A percentile compares a stretch with the other conserved stretches of the same genome.
phyloP scores from a whole-genome alignment of 1,140 invertebrate species.

The Pseudomyrmex cubaensis region DNA sequence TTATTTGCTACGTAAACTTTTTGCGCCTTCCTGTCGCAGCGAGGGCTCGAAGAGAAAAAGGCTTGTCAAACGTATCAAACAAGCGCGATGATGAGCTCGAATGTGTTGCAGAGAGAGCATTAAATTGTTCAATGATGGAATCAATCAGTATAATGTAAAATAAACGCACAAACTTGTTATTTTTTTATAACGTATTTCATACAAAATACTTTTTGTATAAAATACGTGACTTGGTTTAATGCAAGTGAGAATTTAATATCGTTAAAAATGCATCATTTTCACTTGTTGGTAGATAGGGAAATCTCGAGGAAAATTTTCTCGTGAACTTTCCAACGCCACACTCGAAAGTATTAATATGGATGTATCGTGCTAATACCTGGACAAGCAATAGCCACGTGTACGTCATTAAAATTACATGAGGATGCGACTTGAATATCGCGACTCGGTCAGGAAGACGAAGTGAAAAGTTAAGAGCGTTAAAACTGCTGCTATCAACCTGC shows the following conservation, averaged over 20 bases:
- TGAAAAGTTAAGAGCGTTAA: conserved; percentile 74
- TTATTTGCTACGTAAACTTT: conserved; percentile 57
- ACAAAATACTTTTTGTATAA: too few species aligned
- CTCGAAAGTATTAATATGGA: conserved; percentile 65
- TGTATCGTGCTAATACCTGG: conserved; percentile 49
- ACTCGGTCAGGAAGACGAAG: conserved; percentile 58
- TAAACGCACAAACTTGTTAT: not conserved
- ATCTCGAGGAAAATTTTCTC: conserved; percentile 49
- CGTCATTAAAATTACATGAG: conserved; percentile 79
- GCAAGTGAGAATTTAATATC: conserved; percentile 24
- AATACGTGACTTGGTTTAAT: not conserved
- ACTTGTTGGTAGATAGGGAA: conserved; percentile 15
- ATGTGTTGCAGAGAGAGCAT: conserved; percentile 30
- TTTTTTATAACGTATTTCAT: too few species aligned
- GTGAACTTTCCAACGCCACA: conserved; percentile 56
- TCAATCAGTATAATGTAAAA: not conserved
- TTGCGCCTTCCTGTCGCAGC: conserved; percentile 30
- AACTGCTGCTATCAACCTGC: conserved; percentile 69
- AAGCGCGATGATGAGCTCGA: conserved; percentile 49
- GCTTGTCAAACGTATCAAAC: conserved; percentile 57
- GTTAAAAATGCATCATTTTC: conserved; percentile 27
- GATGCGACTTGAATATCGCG: conserved; percentile 51
- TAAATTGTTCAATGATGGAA: conserved; percentile 34
- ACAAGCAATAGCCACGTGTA: conserved; percentile 67
- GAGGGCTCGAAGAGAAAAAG: conserved; percentile 44